Conservation (phyloP, 2,797 vertebrate genomes). For the Paguma larvata region DNA sequence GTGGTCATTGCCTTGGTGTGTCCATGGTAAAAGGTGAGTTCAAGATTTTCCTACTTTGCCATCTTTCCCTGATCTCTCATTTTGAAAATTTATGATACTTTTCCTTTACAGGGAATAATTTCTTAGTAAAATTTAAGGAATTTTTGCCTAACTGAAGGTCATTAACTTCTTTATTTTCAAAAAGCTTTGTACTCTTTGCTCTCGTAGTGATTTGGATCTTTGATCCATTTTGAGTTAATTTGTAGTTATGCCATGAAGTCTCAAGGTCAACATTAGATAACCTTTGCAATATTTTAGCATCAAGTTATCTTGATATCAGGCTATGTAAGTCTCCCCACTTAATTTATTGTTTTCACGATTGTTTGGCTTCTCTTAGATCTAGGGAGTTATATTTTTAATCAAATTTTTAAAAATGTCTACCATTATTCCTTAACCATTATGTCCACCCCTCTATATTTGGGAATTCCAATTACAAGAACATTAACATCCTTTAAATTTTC, state of each 20-base stretch:
- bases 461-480: not conserved
- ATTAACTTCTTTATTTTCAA: not conserved
- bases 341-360: not conserved
- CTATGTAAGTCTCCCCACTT: not conserved
- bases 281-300: not conserved
- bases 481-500: not conserved
- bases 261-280: not conserved
- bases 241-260: not conserved
- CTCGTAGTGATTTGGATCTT: not conserved
- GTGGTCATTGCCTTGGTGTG: not conserved
- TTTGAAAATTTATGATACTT: not conserved
- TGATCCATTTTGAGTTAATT: not conserved
- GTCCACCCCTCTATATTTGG: no score
- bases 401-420: not conserved
- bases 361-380: not conserved
- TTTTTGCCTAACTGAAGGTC: not conserved
- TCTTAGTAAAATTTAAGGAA: not conserved
- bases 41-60: not conserved
- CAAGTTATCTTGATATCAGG: not conserved
- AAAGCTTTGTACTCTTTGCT: not conserved
- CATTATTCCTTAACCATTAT: not conserved
- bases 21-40: not conserved
- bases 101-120: not conserved
- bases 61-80: not conserved
- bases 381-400: not conserved